phyloP scores from a whole-genome alignment of 2,888 invertebrate species.

The Ectobius pallidus region DNA sequence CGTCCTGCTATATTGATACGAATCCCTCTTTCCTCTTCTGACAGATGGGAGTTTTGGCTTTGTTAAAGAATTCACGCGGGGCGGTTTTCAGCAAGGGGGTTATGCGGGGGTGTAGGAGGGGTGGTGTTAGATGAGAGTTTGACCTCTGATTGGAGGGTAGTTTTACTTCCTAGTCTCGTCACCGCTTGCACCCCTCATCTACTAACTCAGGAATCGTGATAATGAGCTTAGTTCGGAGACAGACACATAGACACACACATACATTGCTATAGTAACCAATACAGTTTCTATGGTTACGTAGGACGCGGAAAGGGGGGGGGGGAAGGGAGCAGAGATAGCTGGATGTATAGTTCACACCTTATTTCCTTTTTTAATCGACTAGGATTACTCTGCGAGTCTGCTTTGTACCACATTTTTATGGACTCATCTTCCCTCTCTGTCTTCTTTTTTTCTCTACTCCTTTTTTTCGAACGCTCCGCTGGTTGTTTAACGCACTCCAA shows the following conservation, averaged over 20 bases:
- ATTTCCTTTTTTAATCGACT: slow-evolving; percentile 21
- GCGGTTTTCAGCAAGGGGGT: too few species aligned
- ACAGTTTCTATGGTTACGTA: slow-evolving; percentile 32
- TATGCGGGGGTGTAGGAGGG: not conserved
- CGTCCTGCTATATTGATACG: slow-evolving; percentile 11
- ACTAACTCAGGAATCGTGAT: slow-evolving; percentile 15
- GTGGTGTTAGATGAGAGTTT: slow-evolving; percentile 13
- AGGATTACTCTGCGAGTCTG: slow-evolving; percentile 8
- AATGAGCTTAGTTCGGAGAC: slow-evolving; percentile 22
- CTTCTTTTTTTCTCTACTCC: not conserved
- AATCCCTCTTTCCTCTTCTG: not conserved
- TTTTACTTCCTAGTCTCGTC: slow-evolving; percentile 5
- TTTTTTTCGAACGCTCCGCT: not conserved
- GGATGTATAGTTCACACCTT: not conserved
- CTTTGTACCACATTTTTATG: slow-evolving; percentile 16
- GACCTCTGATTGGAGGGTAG: slow-evolving; percentile 35
- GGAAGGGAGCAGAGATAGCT: not conserved
- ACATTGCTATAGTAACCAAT: slow-evolving; percentile 32
- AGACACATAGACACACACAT: slow-evolving; percentile 17
- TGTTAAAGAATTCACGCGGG: slow-evolving; percentile 27
- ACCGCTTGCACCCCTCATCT: not conserved
- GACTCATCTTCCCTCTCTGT: slow-evolving; percentile 2
- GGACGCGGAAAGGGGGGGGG: too few species aligned
- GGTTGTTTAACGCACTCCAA: not conserved
- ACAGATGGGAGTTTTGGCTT: slow-evolving; percentile 28